A percentile compares a stretch with the other conserved stretches of the same genome.
phyloP scores from a whole-genome alignment of 1,140 invertebrate species.

The Bradysia coprophila region DNA sequence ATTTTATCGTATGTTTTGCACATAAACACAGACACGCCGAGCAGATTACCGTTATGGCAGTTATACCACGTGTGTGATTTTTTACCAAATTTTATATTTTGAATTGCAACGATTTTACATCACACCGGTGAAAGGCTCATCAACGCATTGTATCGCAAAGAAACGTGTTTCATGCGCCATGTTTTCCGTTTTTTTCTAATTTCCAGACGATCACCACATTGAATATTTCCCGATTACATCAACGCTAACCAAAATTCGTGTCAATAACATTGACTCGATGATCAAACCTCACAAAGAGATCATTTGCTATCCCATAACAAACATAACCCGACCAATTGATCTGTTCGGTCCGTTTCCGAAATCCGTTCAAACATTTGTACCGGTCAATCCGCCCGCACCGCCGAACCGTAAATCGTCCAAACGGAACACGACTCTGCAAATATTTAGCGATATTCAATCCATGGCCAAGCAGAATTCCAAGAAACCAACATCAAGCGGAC shows the following conservation, averaged over 20 bases:
- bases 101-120: too few relatives aligned
- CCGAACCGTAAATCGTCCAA: conserved; percentile 44
- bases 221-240: conserved; percentile 67
- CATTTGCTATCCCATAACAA: conserved; percentile 36
- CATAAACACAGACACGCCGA: too few relatives aligned
- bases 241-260: conserved; percentile 56
- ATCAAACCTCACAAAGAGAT: conserved; percentile 17
- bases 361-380: conserved; percentile 28
- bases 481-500: conserved; percentile 5
- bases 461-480: conserved; percentile 1
- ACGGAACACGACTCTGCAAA: conserved; percentile 43
- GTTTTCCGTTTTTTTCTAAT: neutral
- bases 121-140: too few relatives aligned
- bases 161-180: too few relatives aligned
- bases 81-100: too few relatives aligned
- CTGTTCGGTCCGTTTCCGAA: conserved; percentile 26
- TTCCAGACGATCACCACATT: conserved; percentile 45
- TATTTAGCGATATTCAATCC: conserved; percentile 26
- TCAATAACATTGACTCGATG: conserved; percentile 38
- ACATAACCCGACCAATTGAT: conserved; percentile 17
- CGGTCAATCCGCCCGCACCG: conserved; percentile 9
- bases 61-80: too few relatives aligned
- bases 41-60: too few relatives aligned
- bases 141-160: too few relatives aligned
- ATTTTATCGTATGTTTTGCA: too few relatives aligned